These are phyloP conservation scores for Gnathochromis pfefferi DNA, from an alignment of 2,113 vertebrate genomes.

Conservation along the genomic window DNA sequence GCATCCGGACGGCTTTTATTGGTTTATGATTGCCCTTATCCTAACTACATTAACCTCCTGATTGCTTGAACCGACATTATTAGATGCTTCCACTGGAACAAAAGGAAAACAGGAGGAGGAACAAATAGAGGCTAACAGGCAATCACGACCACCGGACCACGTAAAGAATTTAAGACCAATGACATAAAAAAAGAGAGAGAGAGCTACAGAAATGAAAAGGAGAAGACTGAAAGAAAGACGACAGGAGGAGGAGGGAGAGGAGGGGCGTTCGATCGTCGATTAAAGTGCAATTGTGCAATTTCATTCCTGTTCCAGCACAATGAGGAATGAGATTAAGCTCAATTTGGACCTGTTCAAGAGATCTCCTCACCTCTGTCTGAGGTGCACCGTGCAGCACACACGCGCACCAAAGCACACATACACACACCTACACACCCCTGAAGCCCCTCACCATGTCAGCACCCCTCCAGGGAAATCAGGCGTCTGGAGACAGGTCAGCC, in stretches of 20 bases:
- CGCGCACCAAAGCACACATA: neutral
- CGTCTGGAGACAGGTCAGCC: constrained; percentile 78
- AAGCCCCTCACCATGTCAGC: constrained; percentile 72
- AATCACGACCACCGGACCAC: constrained; percentile 53
- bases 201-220: constrained; percentile 11
- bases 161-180: constrained; percentile 49
- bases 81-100: constrained; percentile 66
- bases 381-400: constrained; percentile 19
- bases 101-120: constrained; percentile 29
- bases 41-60: constrained; percentile 73
- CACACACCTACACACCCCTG: constrained; percentile 48
- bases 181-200: constrained; percentile 43
- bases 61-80: constrained; percentile 71
- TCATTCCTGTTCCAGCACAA: constrained; percentile 73
- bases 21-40: constrained; percentile 73
- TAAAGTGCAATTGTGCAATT: constrained; percentile 78
- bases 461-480: constrained; percentile 78
- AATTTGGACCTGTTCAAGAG: constrained; percentile 76
- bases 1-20: constrained; percentile 66
- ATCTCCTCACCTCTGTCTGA: constrained; percentile 76
- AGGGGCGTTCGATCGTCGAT: constrained; percentile 61
- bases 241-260: neutral
- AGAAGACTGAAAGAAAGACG: neutral
- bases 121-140: constrained; percentile 53
- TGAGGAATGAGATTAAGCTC: constrained; percentile 80